Base-by-base conservation (phyloP, 2,113 vertebrate genomes). In the Theropithecus gelada region DNA sequence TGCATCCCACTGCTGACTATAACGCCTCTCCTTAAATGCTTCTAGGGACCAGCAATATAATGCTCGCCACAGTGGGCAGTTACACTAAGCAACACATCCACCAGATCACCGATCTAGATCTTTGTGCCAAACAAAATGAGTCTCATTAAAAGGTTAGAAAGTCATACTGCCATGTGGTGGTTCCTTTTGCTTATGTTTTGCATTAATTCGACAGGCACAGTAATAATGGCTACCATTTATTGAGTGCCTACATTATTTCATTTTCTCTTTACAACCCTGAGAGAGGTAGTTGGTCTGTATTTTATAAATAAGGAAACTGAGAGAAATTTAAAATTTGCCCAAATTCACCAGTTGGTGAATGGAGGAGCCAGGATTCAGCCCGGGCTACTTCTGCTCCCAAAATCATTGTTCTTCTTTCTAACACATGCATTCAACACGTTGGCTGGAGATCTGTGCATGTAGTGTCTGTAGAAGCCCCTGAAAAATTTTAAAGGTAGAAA, bases 1-100 rank as follows among this genome's bases (percentile, higher is more conserved):
- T 94, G 12, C 93, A 98, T 98, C 84, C 88, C 52, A 27, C 64
- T 93, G 57, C 89, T 90, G 93, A 96, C 73, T 94, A 1, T 72
- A n/a, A 73, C 8, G 73, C 68, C 68, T 97, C 80, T 93, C 73
- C 59, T 98, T 97, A 87, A 78, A 82, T 59, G 80, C 75, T 92
- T 84, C 57, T 66, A 78, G 93, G 40, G n/a, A 55, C 59, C 40
- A 78, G 75, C n/a, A 50, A 18, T 38, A 4, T 14, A 76, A 75
- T 27, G 12, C 57, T 61, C 1, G 0, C 52, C 55, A 30, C 9
- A 38, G 66, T 50, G 43, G 61, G 38, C 18, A 55, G 66, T 52
- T 8, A 91, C 14, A 35, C 52, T 52, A 16, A 96, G 23, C 79
- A 32, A 25, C 59, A 73, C 66, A 38, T 48, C 70, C 35, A 35